Evolutionary conservation across 2,888 invertebrate genomes (phyloP), one percentile per base, ranked within the genome.

Genomic region (Deilephila porcellus): DNA sequence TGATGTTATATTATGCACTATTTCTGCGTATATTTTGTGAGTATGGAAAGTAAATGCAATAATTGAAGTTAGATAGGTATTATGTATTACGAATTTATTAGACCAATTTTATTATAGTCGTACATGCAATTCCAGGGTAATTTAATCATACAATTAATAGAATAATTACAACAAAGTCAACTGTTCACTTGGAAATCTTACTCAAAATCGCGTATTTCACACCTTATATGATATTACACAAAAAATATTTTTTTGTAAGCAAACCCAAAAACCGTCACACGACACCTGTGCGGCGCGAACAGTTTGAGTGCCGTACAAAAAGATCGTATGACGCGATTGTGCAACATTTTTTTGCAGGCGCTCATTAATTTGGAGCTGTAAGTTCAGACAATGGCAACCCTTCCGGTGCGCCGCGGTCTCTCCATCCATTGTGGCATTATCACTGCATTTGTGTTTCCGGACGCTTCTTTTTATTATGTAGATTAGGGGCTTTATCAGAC

Each of bases 291-390:
- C 67, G 62, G 34, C 17, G 67, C 17, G 0, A 76, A 81, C 78
- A 87, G 79, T 91, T 94, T 94, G 91, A 85, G 89, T 86, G 82
- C 80, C 90, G 19, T 53, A 75, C 75, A 72, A 82, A 80, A 76
- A 90, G 93, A 94, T 94, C 91, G 88, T 88, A 90, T 93, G 84
- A 87, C 92, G 86, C 88, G 93, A 94, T 94, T 93, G 93, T 92
- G 89, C 85, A 88, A 91, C 87, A 90, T 91, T 94, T 94, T 63
- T 94, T 94, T 93, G 88, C 89, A 85, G 83, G 79, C 84, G 86
- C 91, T 94, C 94, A 94, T 94, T 94, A 94, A 94, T 93, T 94
- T 93, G 90, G 88, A 90, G 90, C 88, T 88, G 90, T 89, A 88
- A 86, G 87, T 88, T 86, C 91, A 91, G 89, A 93, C 92, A 93